Base-by-base conservation (phyloP, 1,140 invertebrate species). In the Planococcus citri region DNA sequence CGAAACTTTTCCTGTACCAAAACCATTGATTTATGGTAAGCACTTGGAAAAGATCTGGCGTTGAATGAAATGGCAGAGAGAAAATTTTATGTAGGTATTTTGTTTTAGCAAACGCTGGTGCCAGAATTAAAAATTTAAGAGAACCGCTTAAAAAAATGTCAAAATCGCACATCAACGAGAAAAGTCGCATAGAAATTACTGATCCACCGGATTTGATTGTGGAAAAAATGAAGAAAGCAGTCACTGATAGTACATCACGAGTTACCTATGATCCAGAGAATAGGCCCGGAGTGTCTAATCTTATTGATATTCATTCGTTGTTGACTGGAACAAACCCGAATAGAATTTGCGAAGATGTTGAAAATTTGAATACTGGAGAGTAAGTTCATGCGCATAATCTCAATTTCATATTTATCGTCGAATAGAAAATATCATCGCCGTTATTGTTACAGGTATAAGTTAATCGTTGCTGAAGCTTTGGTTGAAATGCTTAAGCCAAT, bases 131-230 rank as follows among this genome's bases (percentile, higher is more conserved):
- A 75, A 95, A 91, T 77, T 78, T 97, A 17, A 81, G 90, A 38
- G 86, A 95, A 75, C 91, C 95, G 0, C 75, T 76, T 0, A 90
- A 91, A 75, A 99, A 99, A 82, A 99, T 99, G 97, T 98, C 96
- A 6, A 99, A 99, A 81, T 98, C 96, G 0, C 90, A 95, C 73
- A 72, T 79, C 0, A 87, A 94, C 81, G 74, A 82, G 0, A 89
- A 86, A 75, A 88, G 88, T 71, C 81, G 88, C 69, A 91, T 99
- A 64, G 83, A 90, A 69, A 76, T 98, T 1, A 86, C 80, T 22
- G 95, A 99, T 78, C 75, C 83, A 0, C 86, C 91, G 0, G 91
- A 95, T 37, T 76, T 79, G 33, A 88, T 99, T 64, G 64, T 78
- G 3, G 82, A 85, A 29, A 98, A 97, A 80, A 80, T 97, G 4